Conservation (phyloP, 2,888 invertebrate species). For the Drosophila borborema region DNA sequence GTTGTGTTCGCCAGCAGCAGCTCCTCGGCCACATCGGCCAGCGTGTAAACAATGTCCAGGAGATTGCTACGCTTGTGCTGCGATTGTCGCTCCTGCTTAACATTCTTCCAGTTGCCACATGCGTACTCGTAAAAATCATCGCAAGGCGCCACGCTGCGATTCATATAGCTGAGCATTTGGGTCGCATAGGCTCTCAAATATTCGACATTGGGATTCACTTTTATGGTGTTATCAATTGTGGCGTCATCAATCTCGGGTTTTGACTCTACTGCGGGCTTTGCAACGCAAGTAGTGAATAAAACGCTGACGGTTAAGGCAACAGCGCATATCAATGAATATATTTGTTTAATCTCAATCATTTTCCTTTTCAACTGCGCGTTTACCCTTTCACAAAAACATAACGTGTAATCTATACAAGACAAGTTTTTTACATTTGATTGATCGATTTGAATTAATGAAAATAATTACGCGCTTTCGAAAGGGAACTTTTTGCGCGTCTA, state of each 20-base stretch:
- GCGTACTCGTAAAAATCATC: conserved; percentile 83
- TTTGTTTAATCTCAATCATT: conserved; percentile 47
- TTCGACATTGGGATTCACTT: conserved; percentile 25
- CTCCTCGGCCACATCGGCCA: conserved; percentile 59
- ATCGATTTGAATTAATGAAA: conserved; percentile 46
- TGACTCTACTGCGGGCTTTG: conserved; percentile 35
- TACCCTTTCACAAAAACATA: conserved; percentile 19
- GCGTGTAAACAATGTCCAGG: conserved; percentile 71
- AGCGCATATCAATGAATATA: conserved; percentile 11
- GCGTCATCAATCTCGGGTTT: conserved; percentile 13
- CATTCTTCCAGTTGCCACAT: conserved; percentile 81
- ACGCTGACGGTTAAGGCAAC: conserved; percentile 23
- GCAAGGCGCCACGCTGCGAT: conserved; percentile 75
- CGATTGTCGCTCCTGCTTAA: conserved; percentile 58
- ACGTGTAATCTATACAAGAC: conserved; percentile 14
- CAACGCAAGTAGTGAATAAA: conserved; percentile 23
- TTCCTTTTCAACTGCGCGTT: conserved; percentile 20
- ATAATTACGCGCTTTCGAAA: conserved; percentile 6
- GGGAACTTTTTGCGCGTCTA: conserved; percentile 33
- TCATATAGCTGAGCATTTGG: conserved; percentile 81
- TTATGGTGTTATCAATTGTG: conserved; percentile 50
- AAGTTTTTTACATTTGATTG: conserved; percentile 24
- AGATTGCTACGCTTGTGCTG: conserved; percentile 73
- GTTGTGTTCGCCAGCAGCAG: conserved; percentile 45
- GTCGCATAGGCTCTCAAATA: conserved; percentile 69